Base-by-base conservation (phyloP, 1,140 invertebrate genomes). In the Macrotrachela quadricornifera region DNA sequence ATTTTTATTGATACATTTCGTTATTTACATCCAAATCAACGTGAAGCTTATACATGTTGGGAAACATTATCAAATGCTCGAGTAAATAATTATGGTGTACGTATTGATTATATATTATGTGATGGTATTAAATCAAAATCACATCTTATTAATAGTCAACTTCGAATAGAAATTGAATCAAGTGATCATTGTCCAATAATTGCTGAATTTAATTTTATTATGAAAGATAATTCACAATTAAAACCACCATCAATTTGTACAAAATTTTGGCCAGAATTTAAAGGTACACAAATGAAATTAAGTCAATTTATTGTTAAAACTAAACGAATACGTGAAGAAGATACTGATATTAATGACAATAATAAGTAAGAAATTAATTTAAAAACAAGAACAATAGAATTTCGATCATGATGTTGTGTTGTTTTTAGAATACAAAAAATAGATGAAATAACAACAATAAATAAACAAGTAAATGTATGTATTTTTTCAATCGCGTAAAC, bases 111-210 rank as follows among this genome's bases (percentile, higher is more conserved):
- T 58, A 72, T 77, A 38, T 54, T 77, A 8, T 59, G 64, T 16
- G 67, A 74, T 59, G 52, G 56, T 38, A 53, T 63, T 15, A 57
- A 75, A 4, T 44, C 64, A 2, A 46, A 61, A 62, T 49, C 12
- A 44, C 11, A 30, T 15, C 56, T 76, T 10, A 51, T 46, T 10
- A 61, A 66, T 36, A 71, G 70, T 55, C 51, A 60, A 14, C 66
- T 76, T 38, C 58, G 71, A 52, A 47, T 64, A 16, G 69, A 76
- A n/a, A 59, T 76, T 18, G 58, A 69, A 51, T 76, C 76, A 1
- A 76, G 74, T 41, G 76, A 77, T 61, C 76, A 77, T 56, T 77
- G 76, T 61, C 76, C 76, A 1, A 70, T 77, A 11, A 59, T 60
- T 37, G 64, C 65, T 12, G 21, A 30, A 30, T 30, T 30, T 30